Percentiles rank a stretch among this genome's conserved stretches.
Evolutionary conservation across 2,797 vertebrate genomes (phyloP).

Genomic region (Micromesistius poutassou): DNA sequence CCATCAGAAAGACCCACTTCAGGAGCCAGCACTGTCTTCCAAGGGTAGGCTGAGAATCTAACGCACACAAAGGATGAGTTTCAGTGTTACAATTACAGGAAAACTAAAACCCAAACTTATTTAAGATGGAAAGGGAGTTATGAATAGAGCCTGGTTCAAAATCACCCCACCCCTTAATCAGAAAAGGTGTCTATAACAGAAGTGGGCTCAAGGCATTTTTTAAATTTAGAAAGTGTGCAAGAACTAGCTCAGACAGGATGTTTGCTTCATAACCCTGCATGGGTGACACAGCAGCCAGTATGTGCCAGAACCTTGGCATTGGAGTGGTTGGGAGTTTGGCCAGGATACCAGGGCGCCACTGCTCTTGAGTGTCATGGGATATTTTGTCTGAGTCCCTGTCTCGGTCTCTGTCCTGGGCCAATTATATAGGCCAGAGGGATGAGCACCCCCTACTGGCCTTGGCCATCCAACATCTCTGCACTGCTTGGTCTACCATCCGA

Average conservation of each 20-base stretch:
- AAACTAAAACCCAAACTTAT: not conserved
- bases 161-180: not conserved
- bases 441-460: conserved; percentile 2
- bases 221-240: not conserved
- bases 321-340: not conserved
- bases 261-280: not conserved
- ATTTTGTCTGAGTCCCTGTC: not conserved
- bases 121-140: not conserved
- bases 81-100: not conserved
- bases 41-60: conserved; percentile 49
- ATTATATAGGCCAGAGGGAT: not conserved
- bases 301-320: not conserved
- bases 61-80: not conserved
- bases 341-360: not conserved
- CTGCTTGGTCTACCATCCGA: not conserved
- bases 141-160: not conserved
- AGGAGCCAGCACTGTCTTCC: conserved; percentile 73
- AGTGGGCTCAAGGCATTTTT: not conserved
- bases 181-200: not conserved
- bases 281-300: not conserved
- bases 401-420: not conserved
- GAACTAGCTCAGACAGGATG: not conserved
- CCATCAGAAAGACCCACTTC: conserved; percentile 60
- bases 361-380: not conserved
- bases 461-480: not conserved